Evolutionary conservation across 2,888 invertebrate species (phyloP), one percentile per base, ranked within the genome.

Genomic region (Melieria crassipennis): DNA sequence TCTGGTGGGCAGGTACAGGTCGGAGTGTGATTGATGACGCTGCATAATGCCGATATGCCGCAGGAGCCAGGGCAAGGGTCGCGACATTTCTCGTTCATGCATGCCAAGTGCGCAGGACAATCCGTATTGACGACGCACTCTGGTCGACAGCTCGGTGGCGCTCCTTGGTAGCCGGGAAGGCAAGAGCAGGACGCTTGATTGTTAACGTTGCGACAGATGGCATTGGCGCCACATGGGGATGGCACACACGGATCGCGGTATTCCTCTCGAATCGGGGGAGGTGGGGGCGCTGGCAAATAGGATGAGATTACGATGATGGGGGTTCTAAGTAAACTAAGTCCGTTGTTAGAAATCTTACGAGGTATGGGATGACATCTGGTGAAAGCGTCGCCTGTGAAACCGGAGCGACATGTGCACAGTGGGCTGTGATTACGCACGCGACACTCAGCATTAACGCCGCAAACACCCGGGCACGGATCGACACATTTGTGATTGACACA

Each of bases 391-490:
- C 93, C 93, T 9, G 88, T 89, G 78, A 89, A 92, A 10, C 91
- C 91, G 64, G 87, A 85, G 75, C 88, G 83, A 79, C 93, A 93
- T n/a, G 89, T 88, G 79, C 91, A 94, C 83, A 92, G 91, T 0
- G 94, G 92, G 71, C 91, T 91, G 80, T 94, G 94, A 79, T 91
- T 90, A 46, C 91, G 78, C 4, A 82, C 81, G 10, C 79, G 80
- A 63, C 86, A 86, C 6, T 81, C 81, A 89, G 93, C 85, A 92
- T 93, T 80, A 90, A 88, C 85, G 10, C 94, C 96, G 83, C 96
- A 96, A 1, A 92, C 88, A 71, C 92, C 92, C 0, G 88, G 88
- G 79, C 95, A 95, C n/a, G 92, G 91, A 80, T 91, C 91, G 77
- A 86, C 85, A 79, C 92, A 92, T 82, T 91, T 91, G 65, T 89